Conservation (phyloP, 2,888 invertebrate species). For the Drosophila mulleri region DNA sequence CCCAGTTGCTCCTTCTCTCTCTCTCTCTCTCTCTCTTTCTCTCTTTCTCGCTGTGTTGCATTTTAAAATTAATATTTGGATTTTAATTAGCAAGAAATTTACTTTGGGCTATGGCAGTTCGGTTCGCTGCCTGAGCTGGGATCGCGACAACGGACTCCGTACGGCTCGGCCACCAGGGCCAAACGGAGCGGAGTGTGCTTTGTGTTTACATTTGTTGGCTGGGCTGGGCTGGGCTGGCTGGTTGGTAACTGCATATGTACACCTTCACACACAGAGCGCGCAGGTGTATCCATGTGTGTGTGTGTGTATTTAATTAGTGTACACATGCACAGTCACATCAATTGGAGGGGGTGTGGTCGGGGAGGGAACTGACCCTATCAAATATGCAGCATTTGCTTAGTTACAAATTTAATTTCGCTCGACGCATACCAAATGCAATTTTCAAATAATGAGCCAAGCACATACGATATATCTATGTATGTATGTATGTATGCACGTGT, state of each 20-base stretch:
- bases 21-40: background rate
- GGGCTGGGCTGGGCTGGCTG: background rate
- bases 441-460: constrained; percentile 41
- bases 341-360: constrained; percentile 9
- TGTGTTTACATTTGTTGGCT: constrained; percentile 64
- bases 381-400: constrained; percentile 77
- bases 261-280: constrained; percentile 12
- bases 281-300: constrained; percentile 5
- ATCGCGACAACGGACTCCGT: constrained; percentile 2
- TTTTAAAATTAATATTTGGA: constrained; percentile 79
- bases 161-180: background rate
- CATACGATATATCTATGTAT: background rate
- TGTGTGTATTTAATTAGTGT: constrained; percentile 64
- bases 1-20: background rate
- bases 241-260: constrained; percentile 46
- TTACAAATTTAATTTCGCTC: constrained; percentile 69
- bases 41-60: constrained; percentile 50
- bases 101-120: constrained; percentile 71
- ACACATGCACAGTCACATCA: constrained; percentile 54
- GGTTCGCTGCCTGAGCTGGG: constrained; percentile 23
- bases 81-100: constrained; percentile 78
- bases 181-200: constrained; percentile 9
- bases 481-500: background rate
- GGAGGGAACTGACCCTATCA: constrained; percentile 43
- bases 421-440: constrained; percentile 51